Percentiles rank a stretch among this genome's conserved stretches.
phyloP scores from a whole-genome alignment of 2,888 invertebrate species.

The Pollenia angustigena region DNA sequence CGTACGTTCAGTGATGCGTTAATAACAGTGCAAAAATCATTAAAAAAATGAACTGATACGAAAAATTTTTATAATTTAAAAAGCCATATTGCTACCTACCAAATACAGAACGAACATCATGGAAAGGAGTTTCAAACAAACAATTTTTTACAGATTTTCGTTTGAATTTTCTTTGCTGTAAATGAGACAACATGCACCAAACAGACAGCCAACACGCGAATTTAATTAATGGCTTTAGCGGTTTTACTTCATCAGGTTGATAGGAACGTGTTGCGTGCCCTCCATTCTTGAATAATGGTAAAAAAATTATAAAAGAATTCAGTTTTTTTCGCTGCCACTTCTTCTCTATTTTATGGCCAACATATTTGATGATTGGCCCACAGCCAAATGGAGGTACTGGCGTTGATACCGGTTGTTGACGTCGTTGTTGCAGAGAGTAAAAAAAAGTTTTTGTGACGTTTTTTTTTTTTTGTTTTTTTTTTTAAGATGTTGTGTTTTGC shows the following conservation, averaged over 20 bases:
- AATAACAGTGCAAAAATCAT: conserved; percentile 4
- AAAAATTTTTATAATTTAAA: conserved; percentile 9
- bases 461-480: conserved; percentile 12
- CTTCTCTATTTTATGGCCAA: conserved; percentile 42
- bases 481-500: conserved; percentile 43
- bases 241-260: conserved; percentile 55
- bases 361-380: conserved; percentile 53
- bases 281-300: conserved; percentile 55
- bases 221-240: conserved; percentile 70
- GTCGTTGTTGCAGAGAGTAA: conserved; percentile 6
- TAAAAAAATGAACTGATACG: background rate
- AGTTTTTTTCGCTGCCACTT: conserved; percentile 28
- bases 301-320: conserved; percentile 25
- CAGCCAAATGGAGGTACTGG: conserved; percentile 50
- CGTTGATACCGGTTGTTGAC: conserved; percentile 40
- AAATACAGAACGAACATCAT: background rate
- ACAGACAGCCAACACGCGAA: conserved; percentile 69
- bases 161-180: conserved; percentile 25
- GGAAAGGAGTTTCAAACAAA: background rate
- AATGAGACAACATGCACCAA: conserved; percentile 24
- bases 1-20: conserved; percentile 6
- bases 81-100: conserved; percentile 2
- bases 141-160: background rate
- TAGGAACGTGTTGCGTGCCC: conserved; percentile 54
- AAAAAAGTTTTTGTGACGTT: conserved; percentile 30